Percentiles rank a stretch among this genome's conserved stretches.
These are phyloP conservation scores for Drosophila rufa DNA, from an alignment of 1,140 invertebrate species.

Conservation along the genomic window DNA sequence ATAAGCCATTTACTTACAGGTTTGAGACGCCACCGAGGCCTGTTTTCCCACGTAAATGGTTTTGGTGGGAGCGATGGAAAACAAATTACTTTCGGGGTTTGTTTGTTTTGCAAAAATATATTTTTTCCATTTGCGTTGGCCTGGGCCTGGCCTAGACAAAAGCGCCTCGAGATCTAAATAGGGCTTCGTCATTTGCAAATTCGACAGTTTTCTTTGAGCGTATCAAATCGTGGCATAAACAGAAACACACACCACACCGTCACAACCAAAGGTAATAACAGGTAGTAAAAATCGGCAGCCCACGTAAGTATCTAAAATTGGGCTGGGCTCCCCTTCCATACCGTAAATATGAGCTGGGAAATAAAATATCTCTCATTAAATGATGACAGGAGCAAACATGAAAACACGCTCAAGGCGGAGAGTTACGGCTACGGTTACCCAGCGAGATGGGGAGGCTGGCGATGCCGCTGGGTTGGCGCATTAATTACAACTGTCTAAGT, in stretches of 20 bases:
- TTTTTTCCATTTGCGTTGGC: conserved; percentile 20
- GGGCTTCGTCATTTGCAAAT: conserved; percentile 59
- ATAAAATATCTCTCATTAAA: conserved; percentile 68
- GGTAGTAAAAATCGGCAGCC: conserved; percentile 32
- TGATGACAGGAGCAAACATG: conserved; percentile 69
- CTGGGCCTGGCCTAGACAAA: conserved; percentile 29
- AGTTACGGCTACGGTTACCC: conserved; percentile 30
- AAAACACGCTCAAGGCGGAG: conserved; percentile 33
- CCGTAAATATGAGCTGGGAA: conserved; percentile 45
- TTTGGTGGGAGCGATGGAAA: conserved; percentile 12
- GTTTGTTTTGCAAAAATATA: conserved; percentile 59
- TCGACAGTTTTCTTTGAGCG: conserved; percentile 69
- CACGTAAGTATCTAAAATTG: conserved; percentile 41
- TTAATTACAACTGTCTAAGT: conserved; percentile 60
- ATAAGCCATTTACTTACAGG: conserved; percentile 7
- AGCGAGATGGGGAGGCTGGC: conserved; percentile 2
- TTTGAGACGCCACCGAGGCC: neutral
- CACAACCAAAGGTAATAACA: conserved; percentile 7
- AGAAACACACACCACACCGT: conserved; percentile 14
- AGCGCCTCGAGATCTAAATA: conserved; percentile 45
- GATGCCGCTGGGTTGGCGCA: conserved; percentile 17
- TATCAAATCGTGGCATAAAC: conserved; percentile 61
- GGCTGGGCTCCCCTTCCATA: conserved; percentile 1
- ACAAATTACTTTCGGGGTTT: conserved; percentile 53
- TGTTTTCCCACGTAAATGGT: conserved; percentile 35